Percentiles rank a stretch among this genome's conserved stretches.
Conservation (phyloP, 2,113 vertebrate genomes). For the Phalacrocorax aristotelis region DNA sequence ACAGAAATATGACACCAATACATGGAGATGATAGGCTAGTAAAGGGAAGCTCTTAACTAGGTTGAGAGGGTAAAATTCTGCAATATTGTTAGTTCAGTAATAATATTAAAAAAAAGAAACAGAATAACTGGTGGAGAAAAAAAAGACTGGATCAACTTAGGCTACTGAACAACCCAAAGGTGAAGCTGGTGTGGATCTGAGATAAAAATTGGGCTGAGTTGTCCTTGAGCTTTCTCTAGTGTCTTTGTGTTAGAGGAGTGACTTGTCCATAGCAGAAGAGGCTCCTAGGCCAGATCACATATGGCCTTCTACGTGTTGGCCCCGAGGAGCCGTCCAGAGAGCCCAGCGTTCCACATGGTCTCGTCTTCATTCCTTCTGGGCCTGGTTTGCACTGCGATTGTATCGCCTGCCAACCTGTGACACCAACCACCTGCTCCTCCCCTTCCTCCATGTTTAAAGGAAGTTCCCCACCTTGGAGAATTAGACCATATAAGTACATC, state of each 20-base stretch:
- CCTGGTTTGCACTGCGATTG: neutral
- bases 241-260: neutral
- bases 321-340: neutral
- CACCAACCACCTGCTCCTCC: neutral
- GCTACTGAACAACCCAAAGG: neutral
- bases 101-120: neutral
- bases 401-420: neutral
- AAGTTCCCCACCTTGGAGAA: neutral
- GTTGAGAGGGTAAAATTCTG: neutral
- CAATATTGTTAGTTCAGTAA: neutral
- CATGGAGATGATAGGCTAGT: neutral
- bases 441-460: neutral
- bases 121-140: neutral
- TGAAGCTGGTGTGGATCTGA: neutral
- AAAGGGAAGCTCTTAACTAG: neutral
- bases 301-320: rapidly evolving
- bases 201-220: neutral
- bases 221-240: neutral
- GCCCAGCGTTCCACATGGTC: neutral
- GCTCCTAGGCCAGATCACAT: neutral
- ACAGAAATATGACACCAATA: neutral
- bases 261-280: neutral
- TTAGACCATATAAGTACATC: neutral
- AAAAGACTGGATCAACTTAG: neutral
- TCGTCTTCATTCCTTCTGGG: neutral